Percentiles rank a stretch among this genome's conserved stretches.
Evolutionary conservation across 2,113 vertebrate genomes (phyloP).

Genomic region (Osmerus eperlanus): DNA sequence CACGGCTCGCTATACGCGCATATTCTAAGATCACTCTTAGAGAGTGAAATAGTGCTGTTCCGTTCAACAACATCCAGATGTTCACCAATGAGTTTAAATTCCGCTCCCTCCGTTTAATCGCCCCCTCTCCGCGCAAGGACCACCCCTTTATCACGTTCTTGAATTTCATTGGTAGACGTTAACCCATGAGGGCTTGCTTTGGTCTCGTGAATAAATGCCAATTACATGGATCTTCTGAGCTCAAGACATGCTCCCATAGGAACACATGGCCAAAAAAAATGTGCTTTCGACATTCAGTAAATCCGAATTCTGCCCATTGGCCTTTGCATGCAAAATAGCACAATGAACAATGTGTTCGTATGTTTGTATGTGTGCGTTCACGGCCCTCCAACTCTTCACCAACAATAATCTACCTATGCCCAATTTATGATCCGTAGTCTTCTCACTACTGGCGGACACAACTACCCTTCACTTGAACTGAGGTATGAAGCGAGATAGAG

Average conservation of each 20-base stretch:
- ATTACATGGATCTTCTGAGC: conserved; percentile 40
- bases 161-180: conserved; percentile 55
- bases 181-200: conserved; percentile 22
- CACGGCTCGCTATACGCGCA: conserved; percentile 4
- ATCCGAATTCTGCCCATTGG: not conserved
- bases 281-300: not conserved
- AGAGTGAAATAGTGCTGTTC: not conserved
- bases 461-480: not conserved
- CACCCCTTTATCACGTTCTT: conserved; percentile 58
- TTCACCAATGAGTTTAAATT: conserved; percentile 80
- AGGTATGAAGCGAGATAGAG: not conserved
- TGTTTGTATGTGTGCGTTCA: not conserved
- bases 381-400: too few relatives aligned
- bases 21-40: conserved; percentile 7
- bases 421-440: not conserved
- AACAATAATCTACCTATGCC: too few relatives aligned
- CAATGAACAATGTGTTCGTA: too few relatives aligned
- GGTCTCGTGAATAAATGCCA: conserved; percentile 39
- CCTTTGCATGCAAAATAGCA: not conserved
- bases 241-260: conserved; percentile 15
- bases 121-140: conserved; percentile 60
- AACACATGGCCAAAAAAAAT: conserved; percentile 37
- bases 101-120: conserved; percentile 85
- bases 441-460: not conserved
- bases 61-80: conserved; percentile 29